Base-by-base conservation (phyloP, 1,140 invertebrate genomes). In the Drosophila kanapiae region DNA sequence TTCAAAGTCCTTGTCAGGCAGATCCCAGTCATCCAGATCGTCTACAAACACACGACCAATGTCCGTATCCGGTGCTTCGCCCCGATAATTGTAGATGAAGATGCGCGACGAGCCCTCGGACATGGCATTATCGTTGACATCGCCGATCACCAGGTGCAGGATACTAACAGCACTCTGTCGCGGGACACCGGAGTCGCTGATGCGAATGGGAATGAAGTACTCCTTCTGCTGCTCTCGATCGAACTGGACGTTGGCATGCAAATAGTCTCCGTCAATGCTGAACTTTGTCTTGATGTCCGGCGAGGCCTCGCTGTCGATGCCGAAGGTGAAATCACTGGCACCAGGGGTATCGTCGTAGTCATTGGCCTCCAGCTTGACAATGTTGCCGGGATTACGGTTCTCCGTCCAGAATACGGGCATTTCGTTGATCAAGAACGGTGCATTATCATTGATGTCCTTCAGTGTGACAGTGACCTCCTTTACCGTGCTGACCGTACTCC, bases 1-100 rank as follows among this genome's bases (percentile, higher is more conserved):
- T 11, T 93, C 92, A 78, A 98, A 99, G 3, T 94, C 91, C 93
- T 99, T 99, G 90, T 99, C 97, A 0, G 95, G 95, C 45, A 98
- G 93, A 93, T 99, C 98, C 97, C 98, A 99, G 91, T 99, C 98
- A 91, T 99, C 98, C 0, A 95, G 94, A 93, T 99, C 98, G 33
- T 97, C 95, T 0, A 98, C 97, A 92, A 97, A 99, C 2, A 99
- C 97, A 27, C 97, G 94, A 0, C 98, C 98, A 48, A 99, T 97
- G 74, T 96, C 95, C 1, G 96, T 96, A 59, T 96, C 95, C 0
- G 95, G 96, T 0, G 95, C 94, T 69, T 96, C 94, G 13, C 96
- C 96, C 94, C 96, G 96, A 90, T 97, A 99, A 92, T 98, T 98
- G 92, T 98, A 99, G 1, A 99, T 96, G 87, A 97, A 97, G 83